phyloP scores from a whole-genome alignment of 2,797 vertebrate genomes.

The Danio kyathit region DNA sequence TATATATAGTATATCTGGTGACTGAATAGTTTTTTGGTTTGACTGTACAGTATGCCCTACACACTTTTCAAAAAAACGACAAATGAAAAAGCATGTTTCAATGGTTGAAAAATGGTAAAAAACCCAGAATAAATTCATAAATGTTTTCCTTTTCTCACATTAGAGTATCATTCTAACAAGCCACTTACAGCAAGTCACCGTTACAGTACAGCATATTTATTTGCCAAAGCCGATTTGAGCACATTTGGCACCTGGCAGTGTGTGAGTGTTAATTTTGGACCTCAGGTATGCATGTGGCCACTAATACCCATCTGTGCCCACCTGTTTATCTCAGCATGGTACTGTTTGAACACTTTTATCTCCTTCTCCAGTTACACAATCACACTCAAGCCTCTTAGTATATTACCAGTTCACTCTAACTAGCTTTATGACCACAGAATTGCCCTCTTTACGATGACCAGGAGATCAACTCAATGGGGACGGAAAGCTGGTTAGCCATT shows the following conservation, averaged over 20 bases:
- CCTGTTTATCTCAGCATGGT: slow-evolving; percentile 19
- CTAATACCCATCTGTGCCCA: slow-evolving; percentile 21
- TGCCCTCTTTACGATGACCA: background rate
- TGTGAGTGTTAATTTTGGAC: slow-evolving; percentile 13
- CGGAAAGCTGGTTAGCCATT: slow-evolving; percentile 5
- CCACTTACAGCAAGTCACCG: no score
- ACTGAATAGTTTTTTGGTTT: no score
- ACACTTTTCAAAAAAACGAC: no score
- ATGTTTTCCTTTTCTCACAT: background rate
- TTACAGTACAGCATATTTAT: background rate
- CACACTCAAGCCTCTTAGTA: background rate
- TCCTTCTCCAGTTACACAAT: background rate
- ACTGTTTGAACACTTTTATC: slow-evolving; percentile 13
- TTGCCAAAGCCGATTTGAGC: background rate
- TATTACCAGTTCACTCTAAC: background rate
- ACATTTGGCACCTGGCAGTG: slow-evolving; percentile 8
- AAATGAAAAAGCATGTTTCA: no score
- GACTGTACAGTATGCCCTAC: no score
- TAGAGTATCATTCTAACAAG: background rate
- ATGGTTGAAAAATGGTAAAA: no score
- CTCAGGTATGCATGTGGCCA: background rate
- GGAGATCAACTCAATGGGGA: background rate
- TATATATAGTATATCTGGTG: no score
- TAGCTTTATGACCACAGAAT: background rate
- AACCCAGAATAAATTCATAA: no score